A percentile compares a stretch with the other conserved stretches of the same genome.
These are phyloP conservation scores for Gulo gulo DNA, from an alignment of 2,113 vertebrate genomes.

Conservation along the genomic window DNA sequence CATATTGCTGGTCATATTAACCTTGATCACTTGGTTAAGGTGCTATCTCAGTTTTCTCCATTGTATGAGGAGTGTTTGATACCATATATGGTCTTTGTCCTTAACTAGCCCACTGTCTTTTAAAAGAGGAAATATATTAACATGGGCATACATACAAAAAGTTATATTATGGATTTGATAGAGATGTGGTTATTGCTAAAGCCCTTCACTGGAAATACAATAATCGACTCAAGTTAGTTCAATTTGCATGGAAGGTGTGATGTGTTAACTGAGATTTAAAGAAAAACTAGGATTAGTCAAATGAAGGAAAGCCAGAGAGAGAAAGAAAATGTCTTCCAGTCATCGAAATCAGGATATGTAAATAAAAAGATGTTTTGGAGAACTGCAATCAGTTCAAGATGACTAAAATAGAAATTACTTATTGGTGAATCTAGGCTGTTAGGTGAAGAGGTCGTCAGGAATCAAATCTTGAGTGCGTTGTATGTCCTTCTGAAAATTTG, in stretches of 20 bases:
- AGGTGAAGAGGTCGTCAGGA: neutral
- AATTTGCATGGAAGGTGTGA: neutral
- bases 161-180: neutral
- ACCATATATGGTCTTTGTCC: neutral
- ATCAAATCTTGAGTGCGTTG: neutral
- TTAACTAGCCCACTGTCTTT: neutral
- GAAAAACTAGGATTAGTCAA: neutral
- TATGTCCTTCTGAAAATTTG: neutral
- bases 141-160: neutral
- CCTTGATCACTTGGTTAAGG: neutral
- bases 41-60: neutral
- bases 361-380: neutral
- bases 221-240: neutral
- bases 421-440: neutral
- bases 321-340: neutral
- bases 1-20: rapidly evolving
- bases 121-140: neutral
- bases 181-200: neutral
- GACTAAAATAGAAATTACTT: neutral
- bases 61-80: neutral
- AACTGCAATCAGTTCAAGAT: neutral
- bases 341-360: neutral
- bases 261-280: neutral
- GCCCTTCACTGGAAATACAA: neutral
- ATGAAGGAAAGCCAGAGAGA: neutral